Evolutionary conservation across 2,888 invertebrate genomes (phyloP).

Genomic region (Drosophila affinis): DNA sequence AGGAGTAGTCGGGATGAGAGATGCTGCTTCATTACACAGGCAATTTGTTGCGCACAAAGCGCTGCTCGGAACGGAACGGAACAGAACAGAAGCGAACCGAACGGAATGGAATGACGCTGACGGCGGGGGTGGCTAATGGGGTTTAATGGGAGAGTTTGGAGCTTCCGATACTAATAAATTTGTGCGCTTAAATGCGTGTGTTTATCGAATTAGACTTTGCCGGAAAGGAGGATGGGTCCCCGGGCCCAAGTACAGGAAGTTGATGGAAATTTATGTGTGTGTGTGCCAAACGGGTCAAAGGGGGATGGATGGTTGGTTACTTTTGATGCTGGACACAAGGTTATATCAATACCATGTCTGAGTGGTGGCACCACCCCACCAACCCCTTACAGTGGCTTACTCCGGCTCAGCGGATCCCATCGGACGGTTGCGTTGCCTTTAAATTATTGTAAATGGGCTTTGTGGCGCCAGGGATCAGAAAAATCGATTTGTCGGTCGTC

Average conservation of each 20-base stretch:
- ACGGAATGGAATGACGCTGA: constrained; percentile 4
- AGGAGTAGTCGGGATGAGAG: neutral
- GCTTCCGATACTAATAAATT: constrained; percentile 74
- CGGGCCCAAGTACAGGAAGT: constrained; percentile 15
- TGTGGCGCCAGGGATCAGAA: constrained; percentile 70
- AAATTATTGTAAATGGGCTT: constrained; percentile 70
- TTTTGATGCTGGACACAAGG: constrained; percentile 7
- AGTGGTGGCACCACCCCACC: no score
- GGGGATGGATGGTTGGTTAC: neutral
- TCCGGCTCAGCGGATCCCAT: neutral
- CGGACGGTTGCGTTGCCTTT: constrained; percentile 53
- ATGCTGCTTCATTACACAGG: constrained; percentile 65
- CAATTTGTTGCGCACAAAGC: constrained; percentile 71
- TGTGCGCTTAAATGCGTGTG: constrained; percentile 65
- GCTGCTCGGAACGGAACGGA: neutral
- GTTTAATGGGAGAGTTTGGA: constrained; percentile 27
- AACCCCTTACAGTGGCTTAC: neutral
- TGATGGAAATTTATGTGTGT: constrained; percentile 27
- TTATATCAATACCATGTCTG: constrained; percentile 30
- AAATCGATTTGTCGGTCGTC: constrained; percentile 77
- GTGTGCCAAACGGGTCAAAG: constrained; percentile 7
- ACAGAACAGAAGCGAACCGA: neutral
- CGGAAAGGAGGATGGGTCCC: constrained; percentile 24
- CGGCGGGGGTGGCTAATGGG: constrained; percentile 7
- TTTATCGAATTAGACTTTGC: constrained; percentile 65